Base-by-base conservation (phyloP, 2,888 invertebrate genomes). In the Dorcus hopei region DNA sequence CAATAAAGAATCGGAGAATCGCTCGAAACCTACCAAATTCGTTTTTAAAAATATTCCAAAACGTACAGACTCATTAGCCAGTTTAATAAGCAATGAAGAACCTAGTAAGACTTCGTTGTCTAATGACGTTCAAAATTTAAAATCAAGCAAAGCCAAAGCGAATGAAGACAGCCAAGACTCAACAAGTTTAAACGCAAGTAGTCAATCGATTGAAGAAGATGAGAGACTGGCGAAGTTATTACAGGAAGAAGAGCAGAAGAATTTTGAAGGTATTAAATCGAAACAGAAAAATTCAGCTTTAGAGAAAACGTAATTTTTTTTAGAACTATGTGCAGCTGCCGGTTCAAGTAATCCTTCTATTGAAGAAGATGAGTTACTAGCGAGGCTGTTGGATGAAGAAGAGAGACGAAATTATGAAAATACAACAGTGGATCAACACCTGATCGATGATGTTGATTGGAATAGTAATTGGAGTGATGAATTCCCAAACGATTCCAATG, bases 361-460 rank as follows among this genome's bases (percentile, higher is more conserved):
- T 9, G 57, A 57, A 48, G 52, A 52, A 7, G 58, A 58, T 38
- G 58, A 58, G 39, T 43, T 38, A 9, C 45, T 58, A 16, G 58
- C 58, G 9, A 54, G 26, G 50, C 33, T 50, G 11, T 38, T 58
- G 7, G 57, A 57, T 7, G 52, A 57, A 14, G 57, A 57, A 23
- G 57, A 57, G 41, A 33, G 19, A 6, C 52, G 49, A 4, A 52
- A 48, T 9, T 52, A 14, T 48, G 52, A 41, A 9, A 26, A 38
- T 14, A 41, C 41, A 5, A 19, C 16, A 19, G 23, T 11, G 4
- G 45, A 45, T 16, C 14, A 45, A 11, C 23, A 45, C 23, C 23
- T 45, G 8, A 4, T 45, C 16, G 45, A 45, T 2, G 39, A 54
- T 38, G 11, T 53, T n/a, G 53, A 54, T 33, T 54, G 54, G 47